Evolutionary conservation across 2,797 vertebrate genomes (phyloP).

Genomic region (Sebastes nivosus): DNA sequence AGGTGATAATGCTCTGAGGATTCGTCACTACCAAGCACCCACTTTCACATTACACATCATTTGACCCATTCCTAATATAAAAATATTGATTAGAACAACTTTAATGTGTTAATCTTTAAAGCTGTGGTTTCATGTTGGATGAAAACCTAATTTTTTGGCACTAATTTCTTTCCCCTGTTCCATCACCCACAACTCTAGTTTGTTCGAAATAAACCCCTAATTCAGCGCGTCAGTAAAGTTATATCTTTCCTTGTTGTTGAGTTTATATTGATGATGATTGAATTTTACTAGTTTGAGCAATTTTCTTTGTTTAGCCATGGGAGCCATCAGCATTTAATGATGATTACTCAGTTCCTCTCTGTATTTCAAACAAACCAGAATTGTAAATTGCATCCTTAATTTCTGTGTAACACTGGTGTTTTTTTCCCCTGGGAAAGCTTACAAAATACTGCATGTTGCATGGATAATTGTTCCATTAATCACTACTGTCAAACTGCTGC

Average conservation of each 20-base stretch:
- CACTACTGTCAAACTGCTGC: not conserved
- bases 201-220: no score
- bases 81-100: no score
- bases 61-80: no score
- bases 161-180: not conserved
- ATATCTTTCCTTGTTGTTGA: not conserved
- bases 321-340: not conserved
- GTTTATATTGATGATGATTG: not conserved
- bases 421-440: not conserved
- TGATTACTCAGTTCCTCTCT: slow-evolving; percentile 10
- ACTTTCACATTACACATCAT: no score
- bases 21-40: no score
- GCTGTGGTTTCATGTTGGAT: not conserved
- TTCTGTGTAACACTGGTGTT: not conserved
- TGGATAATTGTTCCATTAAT: not conserved
- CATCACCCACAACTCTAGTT: no score
- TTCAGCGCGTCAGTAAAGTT: not conserved
- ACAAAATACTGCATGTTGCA: not conserved
- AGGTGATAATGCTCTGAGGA: no score
- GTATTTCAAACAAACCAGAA: slow-evolving; percentile 3
- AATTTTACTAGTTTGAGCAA: not conserved
- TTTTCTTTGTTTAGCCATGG: slow-evolving; percentile 4
- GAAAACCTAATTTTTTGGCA: not conserved
- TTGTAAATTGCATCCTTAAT: not conserved
- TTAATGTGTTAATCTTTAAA: no score